These are phyloP conservation scores for Sorex araneus DNA, from an alignment of 2,113 vertebrate genomes.

Conservation along the genomic window DNA sequence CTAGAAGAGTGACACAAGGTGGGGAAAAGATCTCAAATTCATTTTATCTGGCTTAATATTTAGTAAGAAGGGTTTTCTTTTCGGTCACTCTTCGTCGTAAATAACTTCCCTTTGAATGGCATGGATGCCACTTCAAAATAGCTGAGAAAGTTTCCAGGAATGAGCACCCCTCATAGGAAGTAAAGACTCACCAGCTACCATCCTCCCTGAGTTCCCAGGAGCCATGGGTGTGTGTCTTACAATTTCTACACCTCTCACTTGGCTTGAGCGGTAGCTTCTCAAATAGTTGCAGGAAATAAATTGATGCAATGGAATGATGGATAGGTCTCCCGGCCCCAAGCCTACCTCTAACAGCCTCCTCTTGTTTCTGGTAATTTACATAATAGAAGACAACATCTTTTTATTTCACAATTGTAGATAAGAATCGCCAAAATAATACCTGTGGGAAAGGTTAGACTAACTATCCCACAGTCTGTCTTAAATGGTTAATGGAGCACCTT, in stretches of 20 bases:
- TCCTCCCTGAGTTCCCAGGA: neutral
- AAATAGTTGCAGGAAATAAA: neutral
- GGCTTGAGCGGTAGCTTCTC: neutral
- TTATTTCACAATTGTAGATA: slow-evolving; percentile 56
- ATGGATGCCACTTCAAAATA: neutral
- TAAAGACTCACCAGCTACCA: neutral
- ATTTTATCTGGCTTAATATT: neutral
- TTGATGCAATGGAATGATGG: neutral
- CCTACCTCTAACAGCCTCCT: neutral
- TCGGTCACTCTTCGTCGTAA: neutral
- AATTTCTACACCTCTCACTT: neutral
- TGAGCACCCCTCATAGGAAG: neutral
- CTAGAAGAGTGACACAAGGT: neutral
- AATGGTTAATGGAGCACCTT: neutral
- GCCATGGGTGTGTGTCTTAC: neutral
- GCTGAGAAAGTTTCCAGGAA: neutral
- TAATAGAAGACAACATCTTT: slow-evolving; percentile 57
- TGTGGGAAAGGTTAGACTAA: slow-evolving; percentile 48
- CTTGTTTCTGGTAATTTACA: slow-evolving; percentile 42
- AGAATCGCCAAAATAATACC: slow-evolving; percentile 59
- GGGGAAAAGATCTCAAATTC: neutral
- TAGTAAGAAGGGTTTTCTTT: neutral
- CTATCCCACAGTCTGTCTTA: slow-evolving; percentile 16
- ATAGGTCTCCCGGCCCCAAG: neutral
- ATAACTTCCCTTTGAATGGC: neutral